phyloP scores from a whole-genome alignment of 2,797 vertebrate genomes.

The Protonibea diacanthus region DNA sequence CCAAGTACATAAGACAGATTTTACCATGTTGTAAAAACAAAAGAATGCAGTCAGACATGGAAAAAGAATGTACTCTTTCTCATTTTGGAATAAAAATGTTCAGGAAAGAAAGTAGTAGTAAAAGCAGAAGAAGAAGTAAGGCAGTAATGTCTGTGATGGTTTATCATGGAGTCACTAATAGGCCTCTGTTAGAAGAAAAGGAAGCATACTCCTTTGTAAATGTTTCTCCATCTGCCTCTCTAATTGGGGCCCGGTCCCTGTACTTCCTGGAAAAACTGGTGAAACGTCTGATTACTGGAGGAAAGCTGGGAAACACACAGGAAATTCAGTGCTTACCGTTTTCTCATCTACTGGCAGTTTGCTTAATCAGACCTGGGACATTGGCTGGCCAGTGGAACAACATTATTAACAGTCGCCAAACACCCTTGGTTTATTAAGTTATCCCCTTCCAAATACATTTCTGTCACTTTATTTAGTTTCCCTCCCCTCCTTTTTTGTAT shows the following conservation, averaged over 20 bases:
- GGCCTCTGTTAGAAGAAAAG: conserved; percentile 4
- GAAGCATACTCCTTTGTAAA: conserved; percentile 23
- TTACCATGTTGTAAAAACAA: neutral
- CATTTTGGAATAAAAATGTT: neutral
- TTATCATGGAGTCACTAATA: conserved; percentile 4
- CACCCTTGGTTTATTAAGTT: conserved; percentile 50
- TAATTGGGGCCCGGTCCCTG: neutral
- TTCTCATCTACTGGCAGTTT: conserved; percentile 47
- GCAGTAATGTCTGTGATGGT: neutral
- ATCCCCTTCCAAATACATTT: conserved; percentile 44
- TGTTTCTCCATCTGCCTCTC: conserved; percentile 9
- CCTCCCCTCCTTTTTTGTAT: conserved; percentile 38
- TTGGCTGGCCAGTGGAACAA: neutral
- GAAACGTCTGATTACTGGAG: conserved; percentile 32
- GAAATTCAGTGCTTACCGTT: conserved; percentile 54
- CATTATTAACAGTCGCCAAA: conserved; percentile 53
- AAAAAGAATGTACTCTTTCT: neutral
- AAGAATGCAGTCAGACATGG: neutral
- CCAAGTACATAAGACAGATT: neutral
- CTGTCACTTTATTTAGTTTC: conserved; percentile 50
- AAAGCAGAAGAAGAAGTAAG: too few species aligned
- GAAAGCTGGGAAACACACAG: conserved; percentile 55
- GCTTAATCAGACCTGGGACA: conserved; percentile 61
- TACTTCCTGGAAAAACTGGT: conserved; percentile 26
- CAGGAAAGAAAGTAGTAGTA: too few species aligned